Evolutionary conservation across 2,113 vertebrate genomes (phyloP), one percentile per base, ranked within the genome.

Genomic region (Genyomyrus donnyi): DNA sequence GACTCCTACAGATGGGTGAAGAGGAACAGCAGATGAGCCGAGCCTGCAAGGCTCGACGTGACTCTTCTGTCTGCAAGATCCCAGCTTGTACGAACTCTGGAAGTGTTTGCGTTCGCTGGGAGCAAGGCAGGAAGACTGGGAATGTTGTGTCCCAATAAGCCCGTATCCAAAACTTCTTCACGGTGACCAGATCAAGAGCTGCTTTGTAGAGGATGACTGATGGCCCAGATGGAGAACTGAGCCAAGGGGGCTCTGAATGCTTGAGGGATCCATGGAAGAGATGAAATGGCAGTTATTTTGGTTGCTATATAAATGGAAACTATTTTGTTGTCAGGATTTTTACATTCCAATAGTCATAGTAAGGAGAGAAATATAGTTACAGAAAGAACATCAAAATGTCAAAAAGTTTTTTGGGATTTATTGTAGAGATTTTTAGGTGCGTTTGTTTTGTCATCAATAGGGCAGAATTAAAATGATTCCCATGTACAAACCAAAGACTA

Each of bases 401-500:
- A 48, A 15, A 88, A 56, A 27, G 56, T 42, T 50, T 91, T 90
- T 89, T 92, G 4, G 9, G 48, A 89, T 89, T 89, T 80, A 45
- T 5, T 15, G 70, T 62, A 52, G 89, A 70, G 89, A 86, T n/a
- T 70, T 42, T 87, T 27, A n/a, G n/a, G 7, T 89, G 58, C 6
- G 2, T 50, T 84, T 48, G 58, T 70, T 62, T 74, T 88, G 27
- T 48, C 53, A 53, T 70, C 35, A 52, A 39, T 17, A 56, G 21
- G 56, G 15, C 62, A 85, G 31, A 90, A 88, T 52, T 56, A 52
- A 46, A 58, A 92, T 27, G 74, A 39, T 88, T 88, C 91, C 91
- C 95, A 95, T 95, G 97, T 96, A 96, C 96, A 97, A 96, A 97
- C 96, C 97, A 97, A 97, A 98, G 96, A 97, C 96, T 96, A 95